Evolutionary conservation across 2,113 vertebrate genomes (phyloP).

Genomic region (Xerus inauris): DNA sequence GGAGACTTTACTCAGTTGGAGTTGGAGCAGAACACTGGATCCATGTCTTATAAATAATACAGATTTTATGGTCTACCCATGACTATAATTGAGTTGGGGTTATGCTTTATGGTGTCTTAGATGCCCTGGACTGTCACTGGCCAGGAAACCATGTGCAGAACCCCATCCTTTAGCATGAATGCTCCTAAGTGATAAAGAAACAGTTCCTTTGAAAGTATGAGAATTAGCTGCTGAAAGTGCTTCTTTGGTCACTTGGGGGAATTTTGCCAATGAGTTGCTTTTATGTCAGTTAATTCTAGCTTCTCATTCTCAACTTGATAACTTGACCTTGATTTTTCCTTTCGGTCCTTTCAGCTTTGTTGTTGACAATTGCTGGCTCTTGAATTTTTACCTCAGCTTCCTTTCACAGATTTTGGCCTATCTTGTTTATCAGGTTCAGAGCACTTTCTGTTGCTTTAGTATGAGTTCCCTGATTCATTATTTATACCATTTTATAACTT

Average conservation of each 20-base stretch:
- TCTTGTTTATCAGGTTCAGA: neutral
- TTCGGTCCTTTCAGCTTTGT: neutral
- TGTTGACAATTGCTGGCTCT: neutral
- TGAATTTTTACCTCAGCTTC: neutral
- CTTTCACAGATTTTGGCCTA: neutral
- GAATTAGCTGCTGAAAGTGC: neutral
- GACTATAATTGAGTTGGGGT: neutral
- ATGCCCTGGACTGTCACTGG: neutral
- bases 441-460: neutral
- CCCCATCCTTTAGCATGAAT: neutral
- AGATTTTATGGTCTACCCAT: neutral
- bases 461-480: neutral
- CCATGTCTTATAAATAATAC: neutral
- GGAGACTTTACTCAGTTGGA: neutral
- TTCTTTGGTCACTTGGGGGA: neutral
- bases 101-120: neutral
- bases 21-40: neutral
- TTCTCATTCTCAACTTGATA: conserved; percentile 1
- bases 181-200: neutral
- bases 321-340: neutral
- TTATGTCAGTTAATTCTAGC: neutral
- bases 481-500: neutral
- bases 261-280: neutral
- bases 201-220: neutral
- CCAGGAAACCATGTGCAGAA: neutral